Conservation (phyloP, 2,113 vertebrate genomes). For the Gopherus flavomarginatus region DNA sequence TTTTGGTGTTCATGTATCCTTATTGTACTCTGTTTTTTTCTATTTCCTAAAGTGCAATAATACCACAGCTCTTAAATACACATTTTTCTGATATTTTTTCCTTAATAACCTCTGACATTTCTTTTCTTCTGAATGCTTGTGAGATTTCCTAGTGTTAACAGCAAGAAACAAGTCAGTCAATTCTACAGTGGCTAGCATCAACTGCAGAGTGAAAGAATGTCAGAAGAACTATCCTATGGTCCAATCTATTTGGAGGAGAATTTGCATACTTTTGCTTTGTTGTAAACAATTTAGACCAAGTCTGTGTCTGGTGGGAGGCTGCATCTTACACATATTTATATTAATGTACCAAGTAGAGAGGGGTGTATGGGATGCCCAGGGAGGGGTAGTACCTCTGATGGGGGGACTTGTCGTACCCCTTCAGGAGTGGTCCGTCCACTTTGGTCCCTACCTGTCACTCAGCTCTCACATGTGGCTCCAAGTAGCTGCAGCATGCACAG, state of each 20-base stretch:
- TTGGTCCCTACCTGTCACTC: too few species aligned
- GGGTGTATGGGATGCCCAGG: too few species aligned
- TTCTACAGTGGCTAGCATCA: not conserved
- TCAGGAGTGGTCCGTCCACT: too few species aligned
- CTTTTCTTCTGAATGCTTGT: conserved; percentile 17
- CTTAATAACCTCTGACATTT: not conserved
- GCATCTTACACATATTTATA: conserved; percentile 6
- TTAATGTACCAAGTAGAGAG: not conserved
- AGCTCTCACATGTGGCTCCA: too few species aligned
- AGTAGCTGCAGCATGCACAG: too few species aligned
- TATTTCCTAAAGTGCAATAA: not conserved
- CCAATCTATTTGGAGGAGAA: conserved; percentile 32
- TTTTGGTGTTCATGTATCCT: not conserved
- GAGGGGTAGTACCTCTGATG: too few species aligned
- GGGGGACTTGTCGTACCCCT: too few species aligned
- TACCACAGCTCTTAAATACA: not conserved
- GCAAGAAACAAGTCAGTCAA: not conserved
- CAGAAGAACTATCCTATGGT: not conserved
- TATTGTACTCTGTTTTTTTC: not conserved
- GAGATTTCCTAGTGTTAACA: conserved; percentile 31
- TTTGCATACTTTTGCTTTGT: conserved; percentile 33
- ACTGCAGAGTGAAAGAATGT: not conserved
- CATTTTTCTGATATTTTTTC: not conserved
- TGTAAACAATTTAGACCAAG: not conserved
- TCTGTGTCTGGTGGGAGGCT: not conserved